Evolutionary conservation across 1,140 invertebrate species (phyloP).

Genomic region (Drosophila grimshawi): DNA sequence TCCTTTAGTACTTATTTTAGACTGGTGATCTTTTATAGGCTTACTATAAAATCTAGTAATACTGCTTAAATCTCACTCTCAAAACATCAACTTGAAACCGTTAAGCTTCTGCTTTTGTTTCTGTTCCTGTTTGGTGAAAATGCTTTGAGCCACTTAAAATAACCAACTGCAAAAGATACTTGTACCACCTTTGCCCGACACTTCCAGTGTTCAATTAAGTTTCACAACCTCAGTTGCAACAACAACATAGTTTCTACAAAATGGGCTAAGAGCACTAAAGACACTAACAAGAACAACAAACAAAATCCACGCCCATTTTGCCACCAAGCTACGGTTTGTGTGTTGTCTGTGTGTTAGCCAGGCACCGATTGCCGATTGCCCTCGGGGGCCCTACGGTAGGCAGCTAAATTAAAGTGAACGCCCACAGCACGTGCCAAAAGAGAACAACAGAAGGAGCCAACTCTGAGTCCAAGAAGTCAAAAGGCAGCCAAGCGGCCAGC

Average conservation of each 20-base stretch:
- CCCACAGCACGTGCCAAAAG: conserved; percentile 70
- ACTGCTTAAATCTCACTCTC: neutral
- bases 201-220: neutral
- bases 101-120: neutral
- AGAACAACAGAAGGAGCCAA: conserved; percentile 30
- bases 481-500: conserved; percentile 7
- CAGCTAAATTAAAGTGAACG: conserved; percentile 70
- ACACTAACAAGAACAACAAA: conserved; percentile 4
- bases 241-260: conserved; percentile 67
- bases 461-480: conserved; percentile 11
- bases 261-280: conserved; percentile 7
- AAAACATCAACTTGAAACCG: neutral
- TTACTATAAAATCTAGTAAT: too few relatives aligned
- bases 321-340: conserved; percentile 30
- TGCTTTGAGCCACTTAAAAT: neutral
- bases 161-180: neutral
- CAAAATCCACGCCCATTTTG: conserved; percentile 68
- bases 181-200: conserved; percentile 1
- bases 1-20: too few relatives aligned
- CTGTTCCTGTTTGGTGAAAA: neutral
- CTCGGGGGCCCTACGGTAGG: conserved; percentile 50
- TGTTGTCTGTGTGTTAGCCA: conserved; percentile 3
- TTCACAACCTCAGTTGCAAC: neutral
- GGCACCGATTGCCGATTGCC: conserved; percentile 7
- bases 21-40: too few relatives aligned